A percentile compares a stretch with the other conserved stretches of the same genome.
phyloP scores from a whole-genome alignment of 2,113 vertebrate species.

The Spea bombifrons region DNA sequence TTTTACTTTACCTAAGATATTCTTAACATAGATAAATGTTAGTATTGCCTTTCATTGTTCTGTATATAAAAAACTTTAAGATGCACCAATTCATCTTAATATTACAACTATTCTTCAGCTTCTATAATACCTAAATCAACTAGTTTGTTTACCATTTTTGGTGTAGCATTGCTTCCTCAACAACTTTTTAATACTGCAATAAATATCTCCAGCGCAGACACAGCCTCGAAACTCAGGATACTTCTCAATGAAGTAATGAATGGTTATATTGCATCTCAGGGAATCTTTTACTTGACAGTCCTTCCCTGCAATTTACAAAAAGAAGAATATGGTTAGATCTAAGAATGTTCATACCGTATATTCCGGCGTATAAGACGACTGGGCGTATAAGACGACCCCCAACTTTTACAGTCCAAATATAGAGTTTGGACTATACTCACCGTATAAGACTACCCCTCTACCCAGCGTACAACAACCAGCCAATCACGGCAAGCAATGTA shows the following conservation, averaged over 20 bases:
- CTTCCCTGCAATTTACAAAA: conserved; percentile 65
- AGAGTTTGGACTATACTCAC: no score
- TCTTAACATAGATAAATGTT: neutral
- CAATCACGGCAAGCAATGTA: no score
- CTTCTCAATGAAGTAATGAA: conserved; percentile 62
- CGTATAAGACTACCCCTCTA: no score
- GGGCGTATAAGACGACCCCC: no score
- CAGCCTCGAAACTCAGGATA: conserved; percentile 71
- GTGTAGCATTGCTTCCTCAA: conserved; percentile 66
- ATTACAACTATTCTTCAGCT: no score
- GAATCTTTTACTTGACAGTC: conserved; percentile 69
- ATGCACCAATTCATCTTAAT: no score
- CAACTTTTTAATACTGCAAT: conserved; percentile 63
- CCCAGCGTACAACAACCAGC: no score
- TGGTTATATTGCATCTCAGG: conserved; percentile 68
- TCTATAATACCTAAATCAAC: neutral
- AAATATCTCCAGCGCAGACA: conserved; percentile 65
- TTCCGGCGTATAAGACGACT: no score
- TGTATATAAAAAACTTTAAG: no score
- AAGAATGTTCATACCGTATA: no score
- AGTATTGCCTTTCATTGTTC: conserved; percentile 6
- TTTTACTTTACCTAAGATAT: neutral
- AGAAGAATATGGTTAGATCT: conserved; percentile 14
- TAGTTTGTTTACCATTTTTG: conserved; percentile 68
- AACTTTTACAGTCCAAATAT: no score